Evolutionary conservation across 2,113 vertebrate genomes (phyloP).

Genomic region (Pangasianodon hypophthalmus): DNA sequence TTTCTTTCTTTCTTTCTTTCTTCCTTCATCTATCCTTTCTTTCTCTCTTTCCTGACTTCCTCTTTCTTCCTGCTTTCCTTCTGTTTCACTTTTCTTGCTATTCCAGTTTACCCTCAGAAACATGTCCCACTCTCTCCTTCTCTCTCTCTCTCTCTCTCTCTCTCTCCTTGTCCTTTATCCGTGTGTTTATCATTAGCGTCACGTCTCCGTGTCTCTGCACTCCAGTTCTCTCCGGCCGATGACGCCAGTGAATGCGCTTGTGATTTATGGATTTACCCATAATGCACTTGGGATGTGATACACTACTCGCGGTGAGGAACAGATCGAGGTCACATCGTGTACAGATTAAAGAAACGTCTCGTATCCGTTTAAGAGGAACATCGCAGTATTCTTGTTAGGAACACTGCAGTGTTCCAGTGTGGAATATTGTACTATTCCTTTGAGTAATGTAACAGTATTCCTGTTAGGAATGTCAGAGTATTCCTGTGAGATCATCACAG

Average conservation of each 20-base stretch:
- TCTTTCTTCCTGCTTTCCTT: neutral
- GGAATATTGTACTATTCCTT: neutral
- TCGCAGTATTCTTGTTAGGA: neutral
- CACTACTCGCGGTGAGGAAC: slow-evolving; percentile 35
- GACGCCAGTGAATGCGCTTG: slow-evolving; percentile 45
- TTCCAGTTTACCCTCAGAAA: neutral
- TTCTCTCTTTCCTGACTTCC: neutral
- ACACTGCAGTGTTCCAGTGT: neutral
- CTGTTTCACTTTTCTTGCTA: neutral
- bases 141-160: neutral
- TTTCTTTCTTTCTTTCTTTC: neutral
- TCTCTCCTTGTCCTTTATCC: neutral
- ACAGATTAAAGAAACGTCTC: slow-evolving; percentile 21
- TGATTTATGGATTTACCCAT: slow-evolving; percentile 49
- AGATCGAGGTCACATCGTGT: slow-evolving; percentile 5
- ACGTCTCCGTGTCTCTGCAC: slow-evolving; percentile 40
- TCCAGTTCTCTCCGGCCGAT: slow-evolving; percentile 36
- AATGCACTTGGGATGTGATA: slow-evolving; percentile 51
- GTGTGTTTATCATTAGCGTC: slow-evolving; percentile 43
- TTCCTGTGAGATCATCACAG: neutral
- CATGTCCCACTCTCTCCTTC: neutral
- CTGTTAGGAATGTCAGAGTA: neutral
- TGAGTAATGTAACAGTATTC: neutral
- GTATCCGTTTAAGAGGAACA: neutral
- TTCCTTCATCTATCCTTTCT: neutral